Evolutionary conservation across 2,113 vertebrate genomes (phyloP), one percentile per base, ranked within the genome.

Genomic region (Rhipidura dahli): DNA sequence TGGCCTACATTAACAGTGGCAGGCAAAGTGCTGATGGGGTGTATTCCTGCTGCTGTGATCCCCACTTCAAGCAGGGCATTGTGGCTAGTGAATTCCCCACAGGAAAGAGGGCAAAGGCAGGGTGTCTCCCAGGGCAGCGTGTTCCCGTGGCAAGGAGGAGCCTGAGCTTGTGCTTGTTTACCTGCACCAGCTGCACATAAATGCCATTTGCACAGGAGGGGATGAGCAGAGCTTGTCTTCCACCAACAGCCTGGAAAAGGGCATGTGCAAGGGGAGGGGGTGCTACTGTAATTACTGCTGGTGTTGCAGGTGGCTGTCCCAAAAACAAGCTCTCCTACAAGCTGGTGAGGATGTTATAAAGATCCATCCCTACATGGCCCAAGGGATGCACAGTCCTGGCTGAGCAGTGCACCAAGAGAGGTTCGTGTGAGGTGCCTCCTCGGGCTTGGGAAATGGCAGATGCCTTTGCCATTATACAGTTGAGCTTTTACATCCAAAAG

Each of bases 311-410:
- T 31, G 56, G 66, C 76, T 90, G 70, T 60, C 75, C 51, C 82
- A 78, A 57, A 75, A 82, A 20, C n/a, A 49, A 30, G 27, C 57
- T 84, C 45, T 50, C 49, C 53, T 11, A 24, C 37, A 60, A 78
- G 82, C 49, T 35, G 12, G 20, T 0, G 1, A 68, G 61, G 57
- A 15, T 16, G 15, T 26, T 49, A 6, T 37, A 80, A 86, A 37
- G 0, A 0, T 8, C 7, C n/a, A 11, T 39, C 39, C 33, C 31
- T 10, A 0, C 1, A 0, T 47, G 66, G 61, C 24, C 21, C 2
- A 0, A 27, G 31, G 39, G 24, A 69, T n/a, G 64, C 37, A 21
- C 37, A 19, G 59, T 39, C 37, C 69, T 42, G 63, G 17, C 66
- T 59, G 33, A 31, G 59, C 4, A 0, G 20, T 7, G 59, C 53